Evolutionary conservation across 2,888 invertebrate genomes (phyloP), one percentile per base, ranked within the genome.

Genomic region (Chouioia cunea): DNA sequence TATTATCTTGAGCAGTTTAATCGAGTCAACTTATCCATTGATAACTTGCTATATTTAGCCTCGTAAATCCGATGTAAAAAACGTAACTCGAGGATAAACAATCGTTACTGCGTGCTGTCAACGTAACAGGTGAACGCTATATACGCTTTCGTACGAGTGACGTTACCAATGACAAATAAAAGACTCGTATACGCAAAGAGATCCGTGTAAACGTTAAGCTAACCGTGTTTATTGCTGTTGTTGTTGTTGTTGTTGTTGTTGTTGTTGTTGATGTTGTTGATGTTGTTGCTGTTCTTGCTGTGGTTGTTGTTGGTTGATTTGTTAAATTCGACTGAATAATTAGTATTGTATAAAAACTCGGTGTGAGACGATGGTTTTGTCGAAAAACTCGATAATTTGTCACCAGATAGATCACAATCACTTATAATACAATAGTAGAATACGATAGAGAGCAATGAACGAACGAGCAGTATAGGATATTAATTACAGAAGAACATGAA

Each of bases 401-500:
- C 60, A 65, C 23, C 22, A 50, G 46, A 43, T 60, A 64, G 60
- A 65, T 68, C 44, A 65, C 44, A 53, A 8, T 54, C 22, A 65
- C 23, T 66, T 64, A 18, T 65, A 43, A 2, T 23, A 53, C 54
- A 36, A 59, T 46, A 63, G 52, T 65, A 54, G 47, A 63, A 66
- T 65, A 57, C 12, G 59, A 63, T 12, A 54, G 52, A 70, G 53
- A 73, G 50, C 56, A 64, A 66, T 73, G 12, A 70, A 70, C 44
- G 20, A 59, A 56, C 63, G 70, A 69, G 50, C 65, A 56, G 52
- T 73, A 52, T 52, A 22, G 59, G 47, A 54, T 67, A 52, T 48
- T 12, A 8, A 16, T 64, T 64, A 64, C 60, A 54, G 60, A 72
- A 60, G 54, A 60, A 68, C 54, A 20, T 58, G 67, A 64, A 68